Evolutionary conservation across 2,888 invertebrate genomes (phyloP).

Genomic region (Aphidius colemani): DNA sequence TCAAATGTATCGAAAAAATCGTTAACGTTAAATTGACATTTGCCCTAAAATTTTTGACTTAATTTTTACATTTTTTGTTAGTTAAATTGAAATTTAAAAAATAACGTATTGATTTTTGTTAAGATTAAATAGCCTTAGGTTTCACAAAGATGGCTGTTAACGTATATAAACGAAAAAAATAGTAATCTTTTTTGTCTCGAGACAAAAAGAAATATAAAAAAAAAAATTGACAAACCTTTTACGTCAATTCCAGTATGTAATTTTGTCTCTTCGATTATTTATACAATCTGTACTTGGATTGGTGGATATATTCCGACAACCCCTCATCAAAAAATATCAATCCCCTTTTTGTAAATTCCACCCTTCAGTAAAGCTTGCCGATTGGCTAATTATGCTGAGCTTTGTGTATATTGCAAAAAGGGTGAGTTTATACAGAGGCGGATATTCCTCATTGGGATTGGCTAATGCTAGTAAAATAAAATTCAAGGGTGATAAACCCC

Average conservation of each 20-base stretch:
- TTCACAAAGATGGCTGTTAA: too few species aligned
- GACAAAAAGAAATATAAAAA: too few species aligned
- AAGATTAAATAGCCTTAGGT: too few species aligned
- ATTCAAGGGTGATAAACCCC: constrained; percentile 32
- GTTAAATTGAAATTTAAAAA: constrained; percentile 2
- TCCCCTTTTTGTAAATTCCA: constrained; percentile 26
- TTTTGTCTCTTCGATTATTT: constrained; percentile 27
- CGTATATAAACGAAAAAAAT: too few species aligned
- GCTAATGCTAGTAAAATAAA: constrained; percentile 30
- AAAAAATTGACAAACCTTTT: too few species aligned
- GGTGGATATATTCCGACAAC: background rate
- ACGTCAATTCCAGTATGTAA: too few species aligned
- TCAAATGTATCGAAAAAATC: too few species aligned
- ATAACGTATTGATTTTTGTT: background rate
- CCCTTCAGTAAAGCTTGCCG: constrained; percentile 33
- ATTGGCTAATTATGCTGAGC: constrained; percentile 52
- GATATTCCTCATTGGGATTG: constrained; percentile 46
- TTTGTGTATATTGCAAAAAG: constrained; percentile 29
- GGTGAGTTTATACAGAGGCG: constrained; percentile 49
- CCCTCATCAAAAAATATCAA: constrained; percentile 4
- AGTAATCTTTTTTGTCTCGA: too few species aligned
- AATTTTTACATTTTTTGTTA: background rate
- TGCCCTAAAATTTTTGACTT: too few species aligned
- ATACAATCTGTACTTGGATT: constrained; percentile 14
- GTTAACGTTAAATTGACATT: too few species aligned